Percentiles rank a stretch among this genome's conserved stretches.
phyloP scores from a whole-genome alignment of 2,888 invertebrate genomes.

The Eristalis intricaria region DNA sequence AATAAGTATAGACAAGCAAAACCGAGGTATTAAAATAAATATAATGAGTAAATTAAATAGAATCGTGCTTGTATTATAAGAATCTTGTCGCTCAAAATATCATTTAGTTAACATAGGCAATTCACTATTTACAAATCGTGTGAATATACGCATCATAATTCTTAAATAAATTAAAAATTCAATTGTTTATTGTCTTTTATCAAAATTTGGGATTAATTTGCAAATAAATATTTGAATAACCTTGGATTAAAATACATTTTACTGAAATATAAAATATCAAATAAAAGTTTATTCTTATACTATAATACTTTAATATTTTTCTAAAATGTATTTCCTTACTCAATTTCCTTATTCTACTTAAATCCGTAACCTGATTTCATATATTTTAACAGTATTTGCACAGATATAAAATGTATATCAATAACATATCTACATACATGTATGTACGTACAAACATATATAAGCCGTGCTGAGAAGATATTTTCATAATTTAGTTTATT shows the following conservation, averaged over 20 bases:
- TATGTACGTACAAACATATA: slow-evolving; percentile 24
- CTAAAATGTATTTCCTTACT: slow-evolving; percentile 52
- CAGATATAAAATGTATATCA: slow-evolving; percentile 36
- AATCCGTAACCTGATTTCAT: slow-evolving; percentile 52
- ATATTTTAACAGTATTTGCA: slow-evolving; percentile 65
- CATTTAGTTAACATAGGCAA: no score
- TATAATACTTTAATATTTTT: slow-evolving; percentile 60
- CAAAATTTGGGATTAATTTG: slow-evolving; percentile 36
- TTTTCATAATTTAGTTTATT: slow-evolving; percentile 21
- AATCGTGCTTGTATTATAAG: no score
- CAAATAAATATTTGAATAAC: slow-evolving; percentile 48
- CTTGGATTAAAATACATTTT: slow-evolving; percentile 20
- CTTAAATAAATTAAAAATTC: not conserved
- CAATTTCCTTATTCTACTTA: slow-evolving; percentile 64
- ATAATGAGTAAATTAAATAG: no score
- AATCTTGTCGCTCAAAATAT: no score
- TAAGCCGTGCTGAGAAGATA: slow-evolving; percentile 49
- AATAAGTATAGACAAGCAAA: not conserved
- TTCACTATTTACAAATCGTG: no score
- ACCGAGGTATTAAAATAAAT: not conserved
- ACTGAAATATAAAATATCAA: slow-evolving; percentile 35
- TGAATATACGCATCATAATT: no score
- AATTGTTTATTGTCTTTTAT: slow-evolving; percentile 59
- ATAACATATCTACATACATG: slow-evolving; percentile 11
- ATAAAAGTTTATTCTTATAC: slow-evolving; percentile 52